These are phyloP conservation scores for Motacilla alba DNA, from an alignment of 2,113 vertebrate genomes.

Conservation along the genomic window DNA sequence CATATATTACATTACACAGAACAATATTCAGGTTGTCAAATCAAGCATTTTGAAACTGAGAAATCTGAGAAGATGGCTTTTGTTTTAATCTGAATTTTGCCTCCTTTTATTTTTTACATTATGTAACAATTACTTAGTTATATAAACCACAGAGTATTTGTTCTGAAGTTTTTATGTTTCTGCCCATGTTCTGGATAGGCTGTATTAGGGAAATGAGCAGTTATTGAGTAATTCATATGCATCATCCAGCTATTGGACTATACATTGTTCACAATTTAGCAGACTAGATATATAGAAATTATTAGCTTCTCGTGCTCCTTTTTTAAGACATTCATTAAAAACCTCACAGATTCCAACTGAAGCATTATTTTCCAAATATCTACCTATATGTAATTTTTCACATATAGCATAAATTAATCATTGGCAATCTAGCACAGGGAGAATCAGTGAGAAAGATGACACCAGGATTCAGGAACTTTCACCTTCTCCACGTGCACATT, in stretches of 20 bases:
- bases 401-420: neutral
- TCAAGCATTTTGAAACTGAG: conserved; percentile 12
- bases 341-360: neutral
- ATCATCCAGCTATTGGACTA: neutral
- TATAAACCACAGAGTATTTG: neutral
- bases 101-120: neutral
- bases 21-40: conserved; percentile 40
- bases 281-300: neutral
- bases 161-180: neutral
- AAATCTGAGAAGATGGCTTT: neutral
- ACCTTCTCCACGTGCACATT: neutral
- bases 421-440: neutral
- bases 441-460: neutral
- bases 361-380: neutral
- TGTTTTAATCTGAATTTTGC: neutral
- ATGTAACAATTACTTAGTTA: neutral
- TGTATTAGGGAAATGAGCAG: neutral
- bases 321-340: neutral
- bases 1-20: conserved; percentile 29
- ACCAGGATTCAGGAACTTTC: neutral
- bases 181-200: neutral
- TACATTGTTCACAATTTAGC: neutral
- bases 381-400: neutral
- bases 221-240: neutral
- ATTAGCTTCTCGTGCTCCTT: neutral